A percentile compares a stretch with the other conserved stretches of the same genome.
Conservation (phyloP, 2,797 vertebrate genomes). For the Balearica regulorum region DNA sequence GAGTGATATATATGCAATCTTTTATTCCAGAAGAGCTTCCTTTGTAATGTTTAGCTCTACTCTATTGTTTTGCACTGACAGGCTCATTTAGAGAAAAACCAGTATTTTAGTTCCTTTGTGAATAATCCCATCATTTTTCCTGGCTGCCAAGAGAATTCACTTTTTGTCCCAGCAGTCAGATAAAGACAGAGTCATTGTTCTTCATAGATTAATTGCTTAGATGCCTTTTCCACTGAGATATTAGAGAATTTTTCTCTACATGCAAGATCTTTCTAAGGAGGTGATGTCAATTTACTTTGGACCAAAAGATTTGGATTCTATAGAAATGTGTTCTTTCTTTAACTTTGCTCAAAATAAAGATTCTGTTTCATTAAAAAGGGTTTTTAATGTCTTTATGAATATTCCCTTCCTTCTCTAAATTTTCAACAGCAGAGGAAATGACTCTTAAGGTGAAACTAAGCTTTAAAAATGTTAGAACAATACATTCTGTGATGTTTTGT, state of each 20-base stretch:
- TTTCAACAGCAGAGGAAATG: background rate
- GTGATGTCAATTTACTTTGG: background rate
- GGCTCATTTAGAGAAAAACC: slow-evolving; percentile 6
- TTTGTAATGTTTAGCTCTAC: background rate
- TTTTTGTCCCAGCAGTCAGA: slow-evolving; percentile 6
- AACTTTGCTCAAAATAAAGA: background rate
- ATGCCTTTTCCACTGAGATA: slow-evolving; percentile 2
- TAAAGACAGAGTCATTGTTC: slow-evolving; percentile 32
- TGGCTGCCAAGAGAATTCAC: background rate
- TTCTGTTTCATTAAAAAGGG: background rate
- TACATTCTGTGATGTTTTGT: background rate
- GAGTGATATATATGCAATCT: background rate
- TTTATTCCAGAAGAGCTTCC: background rate
- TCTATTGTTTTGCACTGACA: slow-evolving; percentile 4
- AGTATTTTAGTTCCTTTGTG: slow-evolving; percentile 20
- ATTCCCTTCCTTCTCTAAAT: background rate
- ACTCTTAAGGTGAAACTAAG: background rate
- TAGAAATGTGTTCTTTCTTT: background rate
- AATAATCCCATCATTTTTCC: slow-evolving; percentile 3
- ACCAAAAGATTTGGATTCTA: background rate
- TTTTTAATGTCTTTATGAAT: background rate
- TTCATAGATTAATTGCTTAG: slow-evolving; percentile 24
- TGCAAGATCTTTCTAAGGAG: background rate
- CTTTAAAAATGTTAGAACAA: background rate
- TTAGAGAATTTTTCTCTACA: background rate